These are phyloP conservation scores for Mantis religiosa DNA, from an alignment of 2,888 invertebrate genomes.

Conservation along the genomic window DNA sequence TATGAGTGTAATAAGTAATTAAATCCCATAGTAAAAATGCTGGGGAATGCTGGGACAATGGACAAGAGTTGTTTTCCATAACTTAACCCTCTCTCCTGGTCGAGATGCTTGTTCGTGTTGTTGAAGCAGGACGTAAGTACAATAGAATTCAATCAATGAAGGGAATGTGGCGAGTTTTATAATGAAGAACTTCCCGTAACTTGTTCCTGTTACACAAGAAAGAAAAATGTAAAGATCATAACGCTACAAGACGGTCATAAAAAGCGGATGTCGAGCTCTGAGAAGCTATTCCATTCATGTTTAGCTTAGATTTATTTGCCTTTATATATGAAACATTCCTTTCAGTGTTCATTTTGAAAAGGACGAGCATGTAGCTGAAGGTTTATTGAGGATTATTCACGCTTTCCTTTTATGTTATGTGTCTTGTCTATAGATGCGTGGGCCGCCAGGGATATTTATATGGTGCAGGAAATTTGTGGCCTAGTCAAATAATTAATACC, in stretches of 20 bases:
- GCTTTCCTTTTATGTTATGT: background rate
- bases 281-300: background rate
- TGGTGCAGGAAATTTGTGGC: background rate
- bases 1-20: background rate
- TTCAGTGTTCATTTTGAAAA: background rate
- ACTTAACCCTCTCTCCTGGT: background rate
- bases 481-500: background rate
- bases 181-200: background rate
- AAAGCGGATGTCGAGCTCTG: background rate
- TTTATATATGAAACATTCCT: background rate
- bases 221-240: background rate
- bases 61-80: background rate
- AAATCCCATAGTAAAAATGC: background rate
- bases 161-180: background rate
- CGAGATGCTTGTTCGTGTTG: background rate
- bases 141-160: background rate
- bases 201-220: background rate
- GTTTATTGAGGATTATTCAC: background rate
- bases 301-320: background rate
- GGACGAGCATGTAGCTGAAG: background rate
- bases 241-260: background rate
- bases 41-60: background rate
- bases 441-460: background rate
- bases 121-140: background rate
- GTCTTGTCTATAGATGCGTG: background rate